A percentile compares a stretch with the other conserved stretches of the same genome.
These are phyloP conservation scores for Lepidurus packardi DNA, from an alignment of 1,140 invertebrate species.

Conservation along the genomic window DNA sequence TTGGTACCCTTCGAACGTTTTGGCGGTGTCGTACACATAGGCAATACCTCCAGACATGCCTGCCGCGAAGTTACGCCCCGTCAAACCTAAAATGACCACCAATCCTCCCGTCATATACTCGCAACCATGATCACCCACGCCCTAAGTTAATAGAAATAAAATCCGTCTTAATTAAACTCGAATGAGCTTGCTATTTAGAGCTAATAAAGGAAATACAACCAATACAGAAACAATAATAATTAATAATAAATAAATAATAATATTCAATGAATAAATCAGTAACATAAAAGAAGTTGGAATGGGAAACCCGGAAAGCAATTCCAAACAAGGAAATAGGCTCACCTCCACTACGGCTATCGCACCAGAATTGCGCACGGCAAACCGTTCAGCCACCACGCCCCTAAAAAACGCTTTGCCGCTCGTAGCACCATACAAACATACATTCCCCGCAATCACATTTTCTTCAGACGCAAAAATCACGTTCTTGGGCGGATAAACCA, in stretches of 20 bases:
- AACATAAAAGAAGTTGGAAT: neutral
- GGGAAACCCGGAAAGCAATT: neutral
- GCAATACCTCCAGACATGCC: conserved; percentile 98
- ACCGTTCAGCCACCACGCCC: conserved; percentile 94
- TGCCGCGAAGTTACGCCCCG: conserved; percentile 95
- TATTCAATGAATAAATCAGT: too few relatives aligned
- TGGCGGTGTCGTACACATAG: conserved; percentile 86
- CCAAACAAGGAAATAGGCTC: conserved; percentile 31
- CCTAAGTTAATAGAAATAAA: conserved; percentile 53
- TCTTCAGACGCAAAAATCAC: conserved; percentile 74
- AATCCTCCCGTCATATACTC: conserved; percentile 99
- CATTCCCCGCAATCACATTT: conserved; percentile 97
- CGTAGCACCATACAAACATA: conserved; percentile 95
- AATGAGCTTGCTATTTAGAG: neutral
- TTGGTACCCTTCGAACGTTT: conserved; percentile 37
- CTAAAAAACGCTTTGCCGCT: conserved; percentile 89
- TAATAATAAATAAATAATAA: too few relatives aligned
- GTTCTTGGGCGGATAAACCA: conserved; percentile 87
- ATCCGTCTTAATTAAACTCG: neutral
- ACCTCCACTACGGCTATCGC: conserved; percentile 80
- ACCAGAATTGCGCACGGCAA: conserved; percentile 96
- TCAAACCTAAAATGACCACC: conserved; percentile 85
- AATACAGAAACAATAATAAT: too few relatives aligned
- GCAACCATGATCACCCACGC: conserved; percentile 97
- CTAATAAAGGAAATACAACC: too few relatives aligned